Percentiles rank a stretch among this genome's conserved stretches.
These are phyloP conservation scores for Pelobates fuscus DNA, from an alignment of 2,113 vertebrate genomes.

Conservation along the genomic window DNA sequence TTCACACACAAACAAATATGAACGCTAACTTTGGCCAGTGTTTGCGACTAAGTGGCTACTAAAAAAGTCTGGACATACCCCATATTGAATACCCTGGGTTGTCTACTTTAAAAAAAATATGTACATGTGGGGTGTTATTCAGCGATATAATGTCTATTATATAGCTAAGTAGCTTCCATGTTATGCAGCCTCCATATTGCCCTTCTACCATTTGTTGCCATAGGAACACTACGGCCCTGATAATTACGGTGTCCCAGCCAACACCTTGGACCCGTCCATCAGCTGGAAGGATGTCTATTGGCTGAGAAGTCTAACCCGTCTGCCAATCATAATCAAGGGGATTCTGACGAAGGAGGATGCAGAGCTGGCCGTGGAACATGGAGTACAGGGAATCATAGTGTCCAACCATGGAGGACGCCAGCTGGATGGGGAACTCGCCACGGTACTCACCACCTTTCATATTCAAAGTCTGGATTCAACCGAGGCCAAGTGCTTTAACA, in stretches of 20 bases:
- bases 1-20: too few relatives aligned
- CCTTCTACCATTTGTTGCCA: not conserved
- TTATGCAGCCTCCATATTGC: too few relatives aligned
- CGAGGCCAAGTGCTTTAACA: not conserved
- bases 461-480: too few relatives aligned
- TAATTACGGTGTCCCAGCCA: constrained; percentile 70
- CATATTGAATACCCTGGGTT: too few relatives aligned
- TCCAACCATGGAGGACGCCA: constrained; percentile 96
- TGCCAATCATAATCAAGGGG: constrained; percentile 94
- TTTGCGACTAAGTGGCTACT: too few relatives aligned
- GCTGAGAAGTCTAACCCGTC: constrained; percentile 80
- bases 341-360: constrained; percentile 96
- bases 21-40: too few relatives aligned
- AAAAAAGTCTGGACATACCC: too few relatives aligned
- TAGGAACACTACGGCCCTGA: constrained; percentile 65
- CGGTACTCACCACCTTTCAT: constrained; percentile 67
- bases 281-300: constrained; percentile 89
- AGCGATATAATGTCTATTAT: too few relatives aligned
- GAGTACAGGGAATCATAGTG: constrained; percentile 88
- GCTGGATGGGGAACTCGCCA: constrained; percentile 85
- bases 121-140: too few relatives aligned
- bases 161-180: too few relatives aligned
- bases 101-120: too few relatives aligned
- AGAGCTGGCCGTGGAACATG: constrained; percentile 85
- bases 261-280: constrained; percentile 78